phyloP scores from a whole-genome alignment of 1,140 invertebrate species.

The Centruroides sculpturatus region DNA sequence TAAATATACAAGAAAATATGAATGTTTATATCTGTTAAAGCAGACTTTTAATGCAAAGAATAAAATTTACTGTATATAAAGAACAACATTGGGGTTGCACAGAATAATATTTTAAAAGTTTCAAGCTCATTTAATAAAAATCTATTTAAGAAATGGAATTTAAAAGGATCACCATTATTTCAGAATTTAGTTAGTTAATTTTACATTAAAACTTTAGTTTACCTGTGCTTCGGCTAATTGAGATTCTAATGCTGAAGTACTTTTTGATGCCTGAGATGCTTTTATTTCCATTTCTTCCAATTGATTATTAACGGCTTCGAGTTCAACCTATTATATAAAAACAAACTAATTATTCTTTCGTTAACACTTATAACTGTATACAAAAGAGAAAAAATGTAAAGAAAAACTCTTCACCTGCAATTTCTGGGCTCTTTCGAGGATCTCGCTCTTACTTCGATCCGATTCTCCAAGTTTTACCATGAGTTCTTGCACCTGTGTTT shows the following conservation, averaged over 20 bases:
- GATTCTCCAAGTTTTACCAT: conserved; percentile 34
- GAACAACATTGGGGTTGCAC: too few relatives aligned
- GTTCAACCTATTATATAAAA: conserved; percentile 22
- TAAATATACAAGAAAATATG: too few relatives aligned
- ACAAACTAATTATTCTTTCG: background rate
- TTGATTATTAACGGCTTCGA: conserved; percentile 52
- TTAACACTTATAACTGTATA: background rate
- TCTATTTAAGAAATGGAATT: too few relatives aligned
- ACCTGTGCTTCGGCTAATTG: conserved; percentile 26
- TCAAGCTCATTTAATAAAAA: too few relatives aligned
- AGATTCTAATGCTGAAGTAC: conserved; percentile 37
- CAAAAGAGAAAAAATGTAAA: background rate
- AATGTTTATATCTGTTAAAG: too few relatives aligned
- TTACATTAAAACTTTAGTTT: background rate
- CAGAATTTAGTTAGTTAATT: too few relatives aligned
- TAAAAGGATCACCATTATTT: too few relatives aligned
- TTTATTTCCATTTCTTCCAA: conserved; percentile 66
- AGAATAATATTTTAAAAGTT: too few relatives aligned
- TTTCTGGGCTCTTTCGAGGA: conserved; percentile 39
- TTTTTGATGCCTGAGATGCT: conserved; percentile 59
- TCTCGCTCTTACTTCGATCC: conserved; percentile 34
- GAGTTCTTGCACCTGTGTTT: conserved; percentile 53
- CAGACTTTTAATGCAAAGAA: too few relatives aligned
- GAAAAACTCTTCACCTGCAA: conserved; percentile 26
- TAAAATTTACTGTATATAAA: too few relatives aligned